These are phyloP conservation scores for Sorex araneus DNA, from an alignment of 2,113 vertebrate genomes.

Conservation along the genomic window DNA sequence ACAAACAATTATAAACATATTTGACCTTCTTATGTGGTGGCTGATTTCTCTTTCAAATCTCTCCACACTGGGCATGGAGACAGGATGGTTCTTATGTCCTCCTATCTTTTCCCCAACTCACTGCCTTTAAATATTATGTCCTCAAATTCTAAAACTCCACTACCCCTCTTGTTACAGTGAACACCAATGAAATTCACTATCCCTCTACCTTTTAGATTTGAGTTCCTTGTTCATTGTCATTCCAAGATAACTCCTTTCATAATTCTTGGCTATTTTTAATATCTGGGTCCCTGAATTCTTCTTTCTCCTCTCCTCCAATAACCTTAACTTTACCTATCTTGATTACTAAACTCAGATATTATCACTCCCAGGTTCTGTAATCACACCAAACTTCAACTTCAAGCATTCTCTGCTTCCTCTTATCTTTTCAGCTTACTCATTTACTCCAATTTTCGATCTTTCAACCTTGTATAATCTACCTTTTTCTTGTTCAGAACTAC, in stretches of 20 bases:
- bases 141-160: background rate
- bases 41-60: background rate
- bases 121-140: background rate
- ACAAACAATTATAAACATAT: background rate
- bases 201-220: background rate
- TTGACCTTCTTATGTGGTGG: background rate
- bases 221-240: background rate
- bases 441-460: background rate
- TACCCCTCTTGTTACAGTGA: background rate
- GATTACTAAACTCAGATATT: background rate
- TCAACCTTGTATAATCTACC: background rate
- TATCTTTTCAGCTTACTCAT: slow-evolving; percentile 11
- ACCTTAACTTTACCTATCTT: background rate
- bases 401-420: background rate
- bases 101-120: background rate
- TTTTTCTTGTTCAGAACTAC: slow-evolving; percentile 1
- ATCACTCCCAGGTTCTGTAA: background rate
- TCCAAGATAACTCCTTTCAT: background rate
- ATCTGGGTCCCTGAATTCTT: no score
- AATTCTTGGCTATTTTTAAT: slow-evolving; percentile 34
- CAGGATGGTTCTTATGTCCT: background rate
- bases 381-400: background rate
- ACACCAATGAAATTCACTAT: background rate
- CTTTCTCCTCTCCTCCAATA: background rate
- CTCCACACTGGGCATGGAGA: background rate